A percentile compares a stretch with the other conserved stretches of the same genome.
Conservation (phyloP, 2,888 invertebrate species). For the Tenthredo amoena region DNA sequence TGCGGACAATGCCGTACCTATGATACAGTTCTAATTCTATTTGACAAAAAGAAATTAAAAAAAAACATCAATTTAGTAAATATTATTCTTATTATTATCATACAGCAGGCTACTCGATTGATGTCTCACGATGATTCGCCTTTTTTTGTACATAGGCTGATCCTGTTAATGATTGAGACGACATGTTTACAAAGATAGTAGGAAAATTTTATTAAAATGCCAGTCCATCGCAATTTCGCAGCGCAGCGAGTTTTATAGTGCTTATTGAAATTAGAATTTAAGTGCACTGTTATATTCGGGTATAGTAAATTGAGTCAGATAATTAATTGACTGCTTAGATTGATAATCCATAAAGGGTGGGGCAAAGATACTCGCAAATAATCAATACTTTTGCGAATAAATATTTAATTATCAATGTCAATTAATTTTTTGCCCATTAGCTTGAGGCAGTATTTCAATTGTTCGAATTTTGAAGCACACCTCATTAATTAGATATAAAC, state of each 20-base stretch:
- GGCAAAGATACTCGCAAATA: neutral
- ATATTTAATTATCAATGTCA: neutral
- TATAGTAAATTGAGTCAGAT: neutral
- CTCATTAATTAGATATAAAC: neutral
- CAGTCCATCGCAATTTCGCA: neutral
- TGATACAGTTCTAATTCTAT: neutral
- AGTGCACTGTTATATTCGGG: neutral
- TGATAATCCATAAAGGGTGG: neutral
- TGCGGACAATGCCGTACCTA: neutral
- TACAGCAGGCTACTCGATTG: neutral
- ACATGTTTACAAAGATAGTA: neutral
- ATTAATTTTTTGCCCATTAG: neutral
- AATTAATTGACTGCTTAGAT: neutral
- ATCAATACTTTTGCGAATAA: slow-evolving; percentile 5
- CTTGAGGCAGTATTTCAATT: slow-evolving; percentile 2
- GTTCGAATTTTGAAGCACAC: neutral
- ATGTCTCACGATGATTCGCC: slow-evolving; percentile 4
- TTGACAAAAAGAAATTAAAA: neutral
- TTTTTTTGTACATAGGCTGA: neutral
- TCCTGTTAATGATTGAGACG: neutral
- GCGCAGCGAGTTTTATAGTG: neutral
- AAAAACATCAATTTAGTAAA: neutral
- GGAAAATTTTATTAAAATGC: neutral
- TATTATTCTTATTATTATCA: neutral
- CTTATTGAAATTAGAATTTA: neutral